Conservation (phyloP, 2,888 invertebrate genomes). For the Ormyrus labotus region DNA sequence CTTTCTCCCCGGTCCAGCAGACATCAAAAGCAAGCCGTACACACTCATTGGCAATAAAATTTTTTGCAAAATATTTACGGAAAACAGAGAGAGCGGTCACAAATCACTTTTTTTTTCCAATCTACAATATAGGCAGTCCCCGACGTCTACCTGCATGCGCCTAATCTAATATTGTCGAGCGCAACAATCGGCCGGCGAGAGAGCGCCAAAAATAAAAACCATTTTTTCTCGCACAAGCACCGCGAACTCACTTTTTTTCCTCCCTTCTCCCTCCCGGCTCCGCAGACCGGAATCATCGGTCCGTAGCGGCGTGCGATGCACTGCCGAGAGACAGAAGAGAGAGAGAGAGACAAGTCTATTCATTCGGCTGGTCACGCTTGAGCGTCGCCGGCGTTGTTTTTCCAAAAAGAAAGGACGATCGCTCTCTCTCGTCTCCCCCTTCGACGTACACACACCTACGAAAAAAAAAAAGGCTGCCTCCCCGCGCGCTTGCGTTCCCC, state of each 20-base stretch:
- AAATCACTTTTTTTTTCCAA: no score
- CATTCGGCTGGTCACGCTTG: conserved; percentile 67
- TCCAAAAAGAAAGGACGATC: conserved; percentile 18
- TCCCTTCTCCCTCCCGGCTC: not conserved
- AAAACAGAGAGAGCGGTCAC: no score
- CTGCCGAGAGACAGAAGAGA: conserved; percentile 47
- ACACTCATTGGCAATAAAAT: not conserved
- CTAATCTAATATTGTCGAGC: no score
- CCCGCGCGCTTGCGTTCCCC: not conserved
- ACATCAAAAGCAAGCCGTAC: no score
- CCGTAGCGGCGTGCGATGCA: conserved; percentile 40
- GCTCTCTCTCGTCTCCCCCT: not conserved
- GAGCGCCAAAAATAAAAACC: conserved; percentile 12
- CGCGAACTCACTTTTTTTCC: not conserved
- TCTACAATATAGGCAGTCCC: no score
- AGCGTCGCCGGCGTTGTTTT: conserved; percentile 48
- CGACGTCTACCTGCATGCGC: no score
- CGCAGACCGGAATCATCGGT: conserved; percentile 55
- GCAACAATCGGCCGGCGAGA: no score
- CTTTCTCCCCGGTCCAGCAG: no score
- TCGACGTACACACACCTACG: conserved; percentile 32
- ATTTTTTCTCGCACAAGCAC: conserved; percentile 19
- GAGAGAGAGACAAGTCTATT: conserved; percentile 63
- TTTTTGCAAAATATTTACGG: not conserved
- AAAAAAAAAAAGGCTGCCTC: conserved; percentile 15